Evolutionary conservation across 2,888 invertebrate genomes (phyloP).

Genomic region (Coleophora flavipennella): DNA sequence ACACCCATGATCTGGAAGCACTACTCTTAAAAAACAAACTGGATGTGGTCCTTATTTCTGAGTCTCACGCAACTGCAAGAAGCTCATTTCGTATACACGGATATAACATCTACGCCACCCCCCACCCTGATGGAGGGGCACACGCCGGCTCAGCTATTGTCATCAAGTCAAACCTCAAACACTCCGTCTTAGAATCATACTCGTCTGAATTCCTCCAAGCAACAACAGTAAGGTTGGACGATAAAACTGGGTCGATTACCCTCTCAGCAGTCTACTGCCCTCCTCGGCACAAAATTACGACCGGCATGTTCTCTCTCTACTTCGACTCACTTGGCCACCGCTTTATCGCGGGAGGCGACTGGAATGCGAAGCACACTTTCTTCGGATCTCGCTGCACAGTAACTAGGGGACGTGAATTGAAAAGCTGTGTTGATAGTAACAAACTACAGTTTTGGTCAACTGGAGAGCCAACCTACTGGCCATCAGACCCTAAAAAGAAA

Average conservation of each 20-base stretch:
- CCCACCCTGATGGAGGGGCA: constrained; percentile 20
- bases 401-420: constrained; percentile 9
- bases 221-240: constrained; percentile 8
- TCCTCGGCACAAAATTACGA: constrained; percentile 2
- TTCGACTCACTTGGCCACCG: constrained; percentile 4
- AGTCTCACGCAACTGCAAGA: constrained; percentile 15
- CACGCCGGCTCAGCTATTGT: constrained; percentile 17
- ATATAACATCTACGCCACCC: constrained; percentile 16
- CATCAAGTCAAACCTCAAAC: constrained; percentile 14
- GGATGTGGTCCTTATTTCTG: constrained; percentile 17
- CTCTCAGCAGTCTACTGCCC: constrained; percentile 14
- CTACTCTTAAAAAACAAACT: constrained; percentile 10
- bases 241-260: constrained; percentile 2
- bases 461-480: constrained; percentile 17
- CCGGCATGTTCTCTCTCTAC: neutral
- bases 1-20: constrained; percentile 9
- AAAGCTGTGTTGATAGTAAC: neutral
- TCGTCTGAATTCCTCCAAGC: constrained; percentile 11
- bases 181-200: constrained; percentile 4
- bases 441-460: constrained; percentile 6
- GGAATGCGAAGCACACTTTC: constrained; percentile 13
- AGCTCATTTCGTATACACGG: constrained; percentile 9
- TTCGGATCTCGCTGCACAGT: constrained; percentile 13
- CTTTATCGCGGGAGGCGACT: constrained; percentile 13
- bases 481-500: constrained; percentile 11